Evolutionary conservation across 2,888 invertebrate genomes (phyloP).

Genomic region (Lithodes maja): DNA sequence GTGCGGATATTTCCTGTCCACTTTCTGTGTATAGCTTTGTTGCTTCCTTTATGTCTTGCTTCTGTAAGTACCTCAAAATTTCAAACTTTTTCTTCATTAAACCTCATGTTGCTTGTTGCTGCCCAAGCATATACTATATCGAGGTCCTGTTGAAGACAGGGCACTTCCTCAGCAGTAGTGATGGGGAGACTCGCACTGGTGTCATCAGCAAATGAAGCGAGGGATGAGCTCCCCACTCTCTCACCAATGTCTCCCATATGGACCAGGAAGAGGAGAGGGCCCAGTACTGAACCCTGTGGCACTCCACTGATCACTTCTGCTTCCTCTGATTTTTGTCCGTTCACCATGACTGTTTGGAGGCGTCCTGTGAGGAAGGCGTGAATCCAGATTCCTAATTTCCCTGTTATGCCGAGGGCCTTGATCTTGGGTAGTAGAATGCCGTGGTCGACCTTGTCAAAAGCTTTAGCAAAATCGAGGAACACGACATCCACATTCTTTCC

Average conservation of each 20-base stretch:
- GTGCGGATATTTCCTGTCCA: not conserved
- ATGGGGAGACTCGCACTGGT: too few relatives aligned
- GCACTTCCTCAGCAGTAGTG: not conserved
- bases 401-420: not conserved
- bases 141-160: conserved; percentile 21
- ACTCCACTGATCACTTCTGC: conserved; percentile 16
- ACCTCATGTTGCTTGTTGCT: not conserved
- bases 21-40: not conserved
- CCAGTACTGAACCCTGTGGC: conserved; percentile 30
- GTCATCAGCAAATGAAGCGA: conserved; percentile 32
- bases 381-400: not conserved
- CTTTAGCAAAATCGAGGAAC: too few relatives aligned
- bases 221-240: conserved; percentile 27
- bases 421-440: conserved; percentile 26
- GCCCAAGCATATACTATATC: not conserved
- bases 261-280: not conserved
- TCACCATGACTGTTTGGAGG: conserved; percentile 4
- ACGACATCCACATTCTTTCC: conserved; percentile 40
- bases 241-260: conserved; percentile 1
- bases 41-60: not conserved
- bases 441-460: conserved; percentile 23
- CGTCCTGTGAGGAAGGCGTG: conserved; percentile 26
- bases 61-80: not conserved
- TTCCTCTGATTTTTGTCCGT: not conserved
- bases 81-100: conserved; percentile 5